A percentile compares a stretch with the other conserved stretches of the same genome.
These are phyloP conservation scores for Muschampia plurimacula DNA, from an alignment of 2,888 invertebrate genomes.

Conservation along the genomic window DNA sequence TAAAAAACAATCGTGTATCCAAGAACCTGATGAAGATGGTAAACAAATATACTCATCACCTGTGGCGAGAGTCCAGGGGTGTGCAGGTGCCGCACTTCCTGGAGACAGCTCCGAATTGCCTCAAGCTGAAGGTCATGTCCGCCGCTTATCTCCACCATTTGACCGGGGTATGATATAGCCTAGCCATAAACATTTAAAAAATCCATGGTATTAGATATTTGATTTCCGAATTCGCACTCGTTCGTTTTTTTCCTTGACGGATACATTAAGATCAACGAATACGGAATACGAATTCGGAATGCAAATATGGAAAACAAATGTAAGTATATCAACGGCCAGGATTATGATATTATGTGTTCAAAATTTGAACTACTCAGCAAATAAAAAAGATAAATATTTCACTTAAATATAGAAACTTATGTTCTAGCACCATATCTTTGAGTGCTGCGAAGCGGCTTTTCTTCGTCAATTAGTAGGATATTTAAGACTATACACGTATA, in stretches of 20 bases:
- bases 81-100: constrained; percentile 67
- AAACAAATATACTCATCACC: constrained; percentile 64
- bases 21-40: constrained; percentile 62
- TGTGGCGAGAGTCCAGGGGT: constrained; percentile 71
- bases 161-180: constrained; percentile 51
- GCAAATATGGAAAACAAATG: too few relatives aligned
- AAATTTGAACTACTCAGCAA: too few relatives aligned
- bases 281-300: too few relatives aligned
- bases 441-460: constrained; percentile 67
- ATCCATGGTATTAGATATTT: too few relatives aligned
- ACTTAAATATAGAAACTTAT: background rate
- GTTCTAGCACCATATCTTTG: constrained; percentile 65
- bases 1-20: constrained; percentile 73
- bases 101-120: constrained; percentile 60
- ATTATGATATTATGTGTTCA: too few relatives aligned
- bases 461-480: constrained; percentile 70
- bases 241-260: too few relatives aligned
- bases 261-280: too few relatives aligned
- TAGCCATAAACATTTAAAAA: too few relatives aligned
- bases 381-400: too few relatives aligned
- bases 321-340: too few relatives aligned
- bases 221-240: too few relatives aligned
- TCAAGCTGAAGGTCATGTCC: constrained; percentile 67
- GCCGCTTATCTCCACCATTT: constrained; percentile 67
- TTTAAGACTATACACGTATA: constrained; percentile 63